phyloP scores from a whole-genome alignment of 2,113 vertebrate genomes.

The Lepidothrix coronata region DNA sequence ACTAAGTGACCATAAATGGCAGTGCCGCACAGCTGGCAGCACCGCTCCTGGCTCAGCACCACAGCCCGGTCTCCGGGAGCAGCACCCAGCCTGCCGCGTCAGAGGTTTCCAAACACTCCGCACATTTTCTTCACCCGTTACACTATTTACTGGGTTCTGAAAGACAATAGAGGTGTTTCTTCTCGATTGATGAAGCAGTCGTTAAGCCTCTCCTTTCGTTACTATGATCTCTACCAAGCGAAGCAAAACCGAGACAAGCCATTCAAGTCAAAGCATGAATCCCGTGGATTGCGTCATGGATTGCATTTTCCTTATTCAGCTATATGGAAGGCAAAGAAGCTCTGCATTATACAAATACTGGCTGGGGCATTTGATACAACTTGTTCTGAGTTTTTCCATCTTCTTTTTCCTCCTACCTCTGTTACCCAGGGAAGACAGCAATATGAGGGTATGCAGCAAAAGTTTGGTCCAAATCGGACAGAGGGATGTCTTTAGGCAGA shows the following conservation, averaged over 20 bases:
- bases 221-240: neutral
- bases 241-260: neutral
- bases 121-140: neutral
- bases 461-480: neutral
- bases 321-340: neutral
- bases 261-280: slow-evolving; percentile 56
- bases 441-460: neutral
- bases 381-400: slow-evolving; percentile 19
- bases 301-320: slow-evolving; percentile 28
- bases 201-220: neutral
- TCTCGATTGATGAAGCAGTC: neutral
- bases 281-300: slow-evolving; percentile 15
- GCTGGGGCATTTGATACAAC: neutral
- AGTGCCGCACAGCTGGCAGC: neutral
- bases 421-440: neutral
- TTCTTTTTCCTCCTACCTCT: neutral
- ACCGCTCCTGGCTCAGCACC: neutral
- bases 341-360: neutral
- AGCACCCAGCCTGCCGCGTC: neutral
- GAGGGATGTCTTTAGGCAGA: neutral
- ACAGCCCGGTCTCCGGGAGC: neutral
- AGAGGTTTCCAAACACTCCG: neutral
- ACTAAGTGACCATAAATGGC: slow-evolving; percentile 9
- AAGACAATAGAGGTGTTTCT: slow-evolving; percentile 17
- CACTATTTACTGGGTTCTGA: neutral